phyloP scores from a whole-genome alignment of 1,140 invertebrate species.

The Doryteuthis pealeii region DNA sequence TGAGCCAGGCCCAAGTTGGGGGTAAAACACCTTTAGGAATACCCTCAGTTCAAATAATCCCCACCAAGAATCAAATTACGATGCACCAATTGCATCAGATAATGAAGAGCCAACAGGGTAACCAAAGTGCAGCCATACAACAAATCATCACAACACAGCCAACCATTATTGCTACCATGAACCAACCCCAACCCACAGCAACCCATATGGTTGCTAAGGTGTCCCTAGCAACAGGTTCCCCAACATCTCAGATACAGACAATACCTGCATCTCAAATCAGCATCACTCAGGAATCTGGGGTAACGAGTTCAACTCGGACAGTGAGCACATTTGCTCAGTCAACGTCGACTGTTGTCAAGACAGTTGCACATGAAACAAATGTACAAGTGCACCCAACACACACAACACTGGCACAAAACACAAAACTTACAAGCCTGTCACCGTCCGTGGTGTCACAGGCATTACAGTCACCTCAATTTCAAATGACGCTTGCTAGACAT shows the following conservation, averaged over 20 bases:
- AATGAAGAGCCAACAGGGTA: constrained; percentile 35
- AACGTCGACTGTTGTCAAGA: constrained; percentile 7
- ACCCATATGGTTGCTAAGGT: constrained; percentile 45
- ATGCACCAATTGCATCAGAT: constrained; percentile 49
- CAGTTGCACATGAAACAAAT: constrained; percentile 22
- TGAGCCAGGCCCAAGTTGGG: constrained; percentile 20
- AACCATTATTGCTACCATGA: constrained; percentile 48
- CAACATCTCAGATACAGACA: constrained; percentile 26
- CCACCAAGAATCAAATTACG: constrained; percentile 27
- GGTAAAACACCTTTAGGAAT: constrained; percentile 21
- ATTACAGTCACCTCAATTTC: constrained; percentile 26
- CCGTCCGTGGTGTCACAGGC: constrained; percentile 23
- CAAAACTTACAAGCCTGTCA: constrained; percentile 21
- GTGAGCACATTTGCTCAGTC: constrained; percentile 24
- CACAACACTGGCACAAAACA: constrained; percentile 19
- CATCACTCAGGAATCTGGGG: constrained; percentile 15
- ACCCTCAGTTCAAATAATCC: constrained; percentile 40
- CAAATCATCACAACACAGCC: constrained; percentile 44
- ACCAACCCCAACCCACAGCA: constrained; percentile 36
- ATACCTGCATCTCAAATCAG: constrained; percentile 19
- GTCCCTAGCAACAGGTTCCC: constrained; percentile 27
- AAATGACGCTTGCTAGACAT: constrained; percentile 23
- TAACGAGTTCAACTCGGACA: constrained; percentile 23
- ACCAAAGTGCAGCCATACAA: constrained; percentile 30
- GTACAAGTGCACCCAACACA: constrained; percentile 39